phyloP scores from a whole-genome alignment of 2,888 invertebrate genomes.

The Amblyjoppa proteus region DNA sequence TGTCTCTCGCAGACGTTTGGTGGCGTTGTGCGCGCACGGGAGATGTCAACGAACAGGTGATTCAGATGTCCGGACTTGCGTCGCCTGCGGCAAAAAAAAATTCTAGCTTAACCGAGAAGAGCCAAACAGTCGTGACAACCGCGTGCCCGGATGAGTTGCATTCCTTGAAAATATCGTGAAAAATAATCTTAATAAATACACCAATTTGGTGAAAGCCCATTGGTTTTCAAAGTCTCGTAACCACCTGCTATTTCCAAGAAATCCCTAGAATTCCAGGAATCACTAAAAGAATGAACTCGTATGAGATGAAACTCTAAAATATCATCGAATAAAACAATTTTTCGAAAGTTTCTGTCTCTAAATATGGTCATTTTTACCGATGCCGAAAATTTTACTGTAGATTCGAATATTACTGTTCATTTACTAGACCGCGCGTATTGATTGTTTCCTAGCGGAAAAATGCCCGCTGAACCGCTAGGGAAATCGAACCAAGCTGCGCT shows the following conservation, averaged over 20 bases:
- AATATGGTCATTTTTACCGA: neutral
- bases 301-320: neutral
- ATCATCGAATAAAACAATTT: neutral
- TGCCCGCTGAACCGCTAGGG: neutral
- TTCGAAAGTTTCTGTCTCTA: neutral
- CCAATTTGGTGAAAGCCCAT: neutral
- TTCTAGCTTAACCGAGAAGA: neutral
- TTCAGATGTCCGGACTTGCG: conserved; percentile 52
- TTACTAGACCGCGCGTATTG: conserved; percentile 13
- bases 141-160: conserved; percentile 19
- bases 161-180: conserved; percentile 10
- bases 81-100: conserved; percentile 20
- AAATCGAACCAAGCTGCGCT: neutral
- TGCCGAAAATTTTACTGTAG: neutral
- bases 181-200: conserved; percentile 6
- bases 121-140: neutral
- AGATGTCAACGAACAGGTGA: conserved; percentile 67
- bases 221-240: conserved; percentile 9
- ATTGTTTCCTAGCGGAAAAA: conserved; percentile 28
- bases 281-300: neutral
- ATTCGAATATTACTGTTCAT: neutral
- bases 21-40: conserved; percentile 49
- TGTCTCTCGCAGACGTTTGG: conserved; percentile 61
- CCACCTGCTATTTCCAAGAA: conserved; percentile 20
- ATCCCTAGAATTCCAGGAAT: conserved; percentile 10